Base-by-base conservation (phyloP, 2,888 invertebrate species). In the Synergus japonicus region DNA sequence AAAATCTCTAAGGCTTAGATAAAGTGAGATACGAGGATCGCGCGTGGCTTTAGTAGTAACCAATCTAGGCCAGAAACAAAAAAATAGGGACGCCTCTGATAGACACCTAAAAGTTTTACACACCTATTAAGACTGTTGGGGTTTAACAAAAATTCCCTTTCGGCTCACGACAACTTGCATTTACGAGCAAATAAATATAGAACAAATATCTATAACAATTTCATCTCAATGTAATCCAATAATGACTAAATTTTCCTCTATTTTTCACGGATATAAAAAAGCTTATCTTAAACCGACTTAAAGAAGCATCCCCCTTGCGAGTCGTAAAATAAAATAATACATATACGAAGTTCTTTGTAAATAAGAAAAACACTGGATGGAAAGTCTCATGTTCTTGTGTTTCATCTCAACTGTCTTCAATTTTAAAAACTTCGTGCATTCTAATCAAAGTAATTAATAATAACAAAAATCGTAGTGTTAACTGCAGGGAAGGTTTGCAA, bases 21-120 rank as follows among this genome's bases (percentile, higher is more conserved):
- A 49, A 69, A 49, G 29, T 69, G 46, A 49, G 49, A 69, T 22
- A 69, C 37, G 49, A 69, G 69, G 49, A 37, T 37, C 29, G 69
- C 49, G 49, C 22, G 29, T 37, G 29, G 69, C 49, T 73, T 54
- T 73, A 73, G 54, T 22, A 49, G 15, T 29, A 22, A 8, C 69
- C 49, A 49, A 13, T 49, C 1, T 9, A 37, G 4, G 29, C 41
- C 5, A 44, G 43, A 44, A 37, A 73, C 37, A 73, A 29, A 2
- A 15, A 37, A 73, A 49, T 37, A 29, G 37, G 49, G 37, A 37
- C 37, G 54, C 73, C 22, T 22, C 37, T 54, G 54, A 54, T 37
- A 73, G 37, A 41, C 15, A 54, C 69, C 69, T 73, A 37, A n/a
- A 37, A 9, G 37, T 73, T 73, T 73, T 73, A 73, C 49, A 37